Percentiles rank a stretch among this genome's conserved stretches.
Evolutionary conservation across 2,797 vertebrate genomes (phyloP).

Genomic region (Momotus momota): DNA sequence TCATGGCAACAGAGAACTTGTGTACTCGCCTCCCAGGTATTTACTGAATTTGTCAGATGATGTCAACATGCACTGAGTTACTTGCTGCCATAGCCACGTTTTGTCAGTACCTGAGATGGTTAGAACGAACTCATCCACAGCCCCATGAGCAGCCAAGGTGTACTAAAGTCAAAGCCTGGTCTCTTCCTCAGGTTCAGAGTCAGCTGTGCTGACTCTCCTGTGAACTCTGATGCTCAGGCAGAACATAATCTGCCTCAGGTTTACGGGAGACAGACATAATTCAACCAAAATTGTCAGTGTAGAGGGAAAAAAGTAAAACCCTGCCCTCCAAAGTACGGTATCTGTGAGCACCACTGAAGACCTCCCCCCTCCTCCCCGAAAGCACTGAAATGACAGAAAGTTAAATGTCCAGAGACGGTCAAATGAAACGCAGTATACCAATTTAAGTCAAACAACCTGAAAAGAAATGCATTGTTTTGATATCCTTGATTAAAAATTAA

Average conservation of each 20-base stretch:
- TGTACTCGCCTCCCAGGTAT: background rate
- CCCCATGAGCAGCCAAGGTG: background rate
- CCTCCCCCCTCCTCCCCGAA: background rate
- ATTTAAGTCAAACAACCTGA: background rate
- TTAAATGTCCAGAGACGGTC: background rate
- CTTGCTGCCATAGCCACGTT: background rate
- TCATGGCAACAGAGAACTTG: conserved; percentile 8
- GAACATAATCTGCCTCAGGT: background rate
- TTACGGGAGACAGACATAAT: background rate
- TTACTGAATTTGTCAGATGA: background rate
- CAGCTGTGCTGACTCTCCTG: background rate
- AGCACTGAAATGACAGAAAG: background rate
- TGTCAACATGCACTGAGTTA: background rate
- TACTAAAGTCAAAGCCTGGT: background rate
- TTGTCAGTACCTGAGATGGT: background rate
- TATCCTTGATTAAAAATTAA: background rate
- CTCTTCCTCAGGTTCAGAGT: background rate
- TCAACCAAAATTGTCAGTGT: background rate
- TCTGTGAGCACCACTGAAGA: background rate
- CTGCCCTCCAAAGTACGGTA: background rate
- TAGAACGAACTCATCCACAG: background rate
- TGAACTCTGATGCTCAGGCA: background rate
- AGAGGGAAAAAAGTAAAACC: background rate
- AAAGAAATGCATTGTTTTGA: background rate
- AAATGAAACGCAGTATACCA: background rate